phyloP scores from a whole-genome alignment of 2,888 invertebrate genomes.

The Drosophila macrothrix region DNA sequence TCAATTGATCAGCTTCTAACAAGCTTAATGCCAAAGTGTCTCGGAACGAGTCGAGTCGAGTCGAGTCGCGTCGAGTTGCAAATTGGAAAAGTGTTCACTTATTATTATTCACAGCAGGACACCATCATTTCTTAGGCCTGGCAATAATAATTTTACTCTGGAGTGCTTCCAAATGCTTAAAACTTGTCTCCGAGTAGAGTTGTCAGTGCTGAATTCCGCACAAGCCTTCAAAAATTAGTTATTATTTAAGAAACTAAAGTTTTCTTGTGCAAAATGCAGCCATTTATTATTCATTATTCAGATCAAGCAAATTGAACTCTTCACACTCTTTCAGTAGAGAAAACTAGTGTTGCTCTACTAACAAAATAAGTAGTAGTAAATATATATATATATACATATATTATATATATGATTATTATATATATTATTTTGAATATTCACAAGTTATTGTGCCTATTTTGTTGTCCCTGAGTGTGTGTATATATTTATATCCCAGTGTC shows the following conservation, averaged over 20 bases:
- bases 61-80: background rate
- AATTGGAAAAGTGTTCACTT: background rate
- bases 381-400: background rate
- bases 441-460: background rate
- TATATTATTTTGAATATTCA: background rate
- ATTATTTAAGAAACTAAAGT: background rate
- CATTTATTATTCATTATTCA: background rate
- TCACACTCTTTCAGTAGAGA: background rate
- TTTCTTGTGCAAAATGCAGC: background rate
- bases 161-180: no score
- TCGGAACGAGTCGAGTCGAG: background rate
- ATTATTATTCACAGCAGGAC: no score
- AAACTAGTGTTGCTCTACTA: background rate
- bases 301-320: background rate
- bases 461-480: background rate
- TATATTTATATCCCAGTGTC: background rate
- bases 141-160: no score
- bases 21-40: no score
- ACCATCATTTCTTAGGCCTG: no score
- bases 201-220: background rate
- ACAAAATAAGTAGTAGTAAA: background rate
- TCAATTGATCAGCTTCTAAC: background rate
- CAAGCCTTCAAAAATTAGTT: background rate
- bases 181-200: background rate
- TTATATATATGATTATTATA: no score